Evolutionary conservation across 2,113 vertebrate species (phyloP).

Genomic region (Tamias sibiricus): DNA sequence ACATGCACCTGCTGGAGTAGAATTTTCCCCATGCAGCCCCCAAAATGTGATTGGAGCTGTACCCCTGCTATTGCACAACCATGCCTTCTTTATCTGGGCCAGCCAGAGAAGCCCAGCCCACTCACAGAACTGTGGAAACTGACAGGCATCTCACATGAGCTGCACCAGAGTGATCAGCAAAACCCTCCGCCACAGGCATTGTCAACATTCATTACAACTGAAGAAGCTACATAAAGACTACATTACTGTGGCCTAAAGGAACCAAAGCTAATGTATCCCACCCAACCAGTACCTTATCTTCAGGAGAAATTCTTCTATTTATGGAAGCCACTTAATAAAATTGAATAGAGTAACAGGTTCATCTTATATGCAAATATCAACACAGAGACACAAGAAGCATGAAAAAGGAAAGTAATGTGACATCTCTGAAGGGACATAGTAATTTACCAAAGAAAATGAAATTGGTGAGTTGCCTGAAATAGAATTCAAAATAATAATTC

Average conservation of each 20-base stretch:
- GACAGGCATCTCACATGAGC: neutral
- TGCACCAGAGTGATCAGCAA: neutral
- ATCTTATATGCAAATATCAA: neutral
- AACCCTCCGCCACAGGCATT: neutral
- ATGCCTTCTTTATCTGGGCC: neutral
- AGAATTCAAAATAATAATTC: neutral
- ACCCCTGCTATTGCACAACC: neutral
- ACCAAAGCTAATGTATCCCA: neutral
- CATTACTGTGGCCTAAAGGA: neutral
- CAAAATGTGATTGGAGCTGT: neutral
- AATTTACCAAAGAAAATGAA: neutral
- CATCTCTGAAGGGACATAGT: neutral
- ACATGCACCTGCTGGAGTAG: neutral
- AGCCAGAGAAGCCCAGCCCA: neutral
- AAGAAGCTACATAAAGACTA: neutral
- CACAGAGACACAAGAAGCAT: neutral
- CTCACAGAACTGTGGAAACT: neutral
- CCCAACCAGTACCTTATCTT: neutral
- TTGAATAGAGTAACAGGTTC: neutral
- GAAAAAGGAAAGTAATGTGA: neutral
- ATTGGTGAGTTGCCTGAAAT: neutral
- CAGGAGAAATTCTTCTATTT: neutral
- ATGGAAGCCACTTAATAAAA: neutral
- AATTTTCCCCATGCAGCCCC: neutral
- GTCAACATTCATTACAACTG: neutral